A percentile compares a stretch with the other conserved stretches of the same genome.
phyloP scores from a whole-genome alignment of 2,888 invertebrate species.

The Desoria tigrina region DNA sequence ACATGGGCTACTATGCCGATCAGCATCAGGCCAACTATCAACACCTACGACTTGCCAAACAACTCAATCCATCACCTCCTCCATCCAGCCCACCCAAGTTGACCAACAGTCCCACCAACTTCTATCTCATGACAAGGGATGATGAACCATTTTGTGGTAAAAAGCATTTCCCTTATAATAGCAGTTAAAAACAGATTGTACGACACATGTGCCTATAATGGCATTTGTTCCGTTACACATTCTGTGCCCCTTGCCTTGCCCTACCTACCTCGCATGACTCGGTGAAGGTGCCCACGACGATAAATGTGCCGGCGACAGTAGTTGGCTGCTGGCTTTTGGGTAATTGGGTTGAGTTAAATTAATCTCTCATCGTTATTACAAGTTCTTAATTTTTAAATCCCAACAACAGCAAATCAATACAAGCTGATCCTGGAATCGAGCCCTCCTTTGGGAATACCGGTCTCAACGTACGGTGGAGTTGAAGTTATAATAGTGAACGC shows the following conservation, averaged over 20 bases:
- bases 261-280: too few relatives aligned
- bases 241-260: too few relatives aligned
- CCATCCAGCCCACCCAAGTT: not conserved
- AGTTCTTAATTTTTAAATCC: not conserved
- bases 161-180: too few relatives aligned
- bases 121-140: slow-evolving; percentile 85
- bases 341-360: not conserved
- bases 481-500: slow-evolving; percentile 69
- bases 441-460: slow-evolving; percentile 61
- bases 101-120: slow-evolving; percentile 48
- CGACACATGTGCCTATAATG: too few relatives aligned
- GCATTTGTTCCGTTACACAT: too few relatives aligned
- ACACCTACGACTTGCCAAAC: not conserved
- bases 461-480: slow-evolving; percentile 73
- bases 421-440: slow-evolving; percentile 78
- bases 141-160: slow-evolving; percentile 89
- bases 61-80: not conserved
- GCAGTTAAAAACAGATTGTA: not conserved
- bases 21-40: slow-evolving; percentile 55
- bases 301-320: too few relatives aligned
- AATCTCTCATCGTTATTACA: slow-evolving; percentile 2
- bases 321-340: too few relatives aligned
- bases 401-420: slow-evolving; percentile 75
- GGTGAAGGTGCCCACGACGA: too few relatives aligned
- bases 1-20: slow-evolving; percentile 93